Evolutionary conservation across 1,140 invertebrate genomes (phyloP).

Genomic region (Nephotettix cincticeps): DNA sequence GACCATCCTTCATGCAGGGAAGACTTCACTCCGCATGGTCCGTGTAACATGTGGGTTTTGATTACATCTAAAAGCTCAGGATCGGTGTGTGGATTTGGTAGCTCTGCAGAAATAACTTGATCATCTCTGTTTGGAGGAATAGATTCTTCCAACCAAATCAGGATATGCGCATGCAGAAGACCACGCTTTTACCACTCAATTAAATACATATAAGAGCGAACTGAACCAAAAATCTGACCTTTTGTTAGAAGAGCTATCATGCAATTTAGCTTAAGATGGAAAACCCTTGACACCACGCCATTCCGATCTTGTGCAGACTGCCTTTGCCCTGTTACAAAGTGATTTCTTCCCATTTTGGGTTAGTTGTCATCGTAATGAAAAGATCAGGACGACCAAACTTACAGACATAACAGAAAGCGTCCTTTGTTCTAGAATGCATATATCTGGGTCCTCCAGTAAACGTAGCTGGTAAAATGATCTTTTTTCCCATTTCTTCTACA

Average conservation of each 20-base stretch:
- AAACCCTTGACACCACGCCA: constrained; percentile 44
- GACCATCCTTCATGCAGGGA: constrained; percentile 45
- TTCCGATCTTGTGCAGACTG: constrained; percentile 31
- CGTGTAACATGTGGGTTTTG: constrained; percentile 44
- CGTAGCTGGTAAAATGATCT: constrained; percentile 48
- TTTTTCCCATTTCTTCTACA: constrained; percentile 28
- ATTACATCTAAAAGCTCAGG: constrained; percentile 35
- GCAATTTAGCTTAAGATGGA: constrained; percentile 48
- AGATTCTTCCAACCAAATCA: constrained; percentile 21
- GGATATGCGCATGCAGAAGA: constrained; percentile 46
- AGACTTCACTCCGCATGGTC: constrained; percentile 41
- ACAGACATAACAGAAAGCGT: constrained; percentile 35
- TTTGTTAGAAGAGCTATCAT: constrained; percentile 45
- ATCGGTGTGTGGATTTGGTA: constrained; percentile 41
- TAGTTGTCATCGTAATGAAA: constrained; percentile 36
- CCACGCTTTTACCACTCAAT: constrained; percentile 53
- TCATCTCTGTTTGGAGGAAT: neutral
- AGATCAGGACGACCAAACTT: constrained; percentile 32
- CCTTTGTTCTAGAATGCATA: constrained; percentile 46
- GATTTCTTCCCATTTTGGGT: constrained; percentile 34
- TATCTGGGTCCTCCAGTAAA: constrained; percentile 48
- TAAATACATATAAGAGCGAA: constrained; percentile 44
- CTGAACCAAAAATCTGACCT: constrained; percentile 42
- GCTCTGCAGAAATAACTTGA: constrained; percentile 37
- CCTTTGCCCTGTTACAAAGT: neutral